Base-by-base conservation (phyloP, 2,797 vertebrate species). In the Hemitrygon akajei region DNA sequence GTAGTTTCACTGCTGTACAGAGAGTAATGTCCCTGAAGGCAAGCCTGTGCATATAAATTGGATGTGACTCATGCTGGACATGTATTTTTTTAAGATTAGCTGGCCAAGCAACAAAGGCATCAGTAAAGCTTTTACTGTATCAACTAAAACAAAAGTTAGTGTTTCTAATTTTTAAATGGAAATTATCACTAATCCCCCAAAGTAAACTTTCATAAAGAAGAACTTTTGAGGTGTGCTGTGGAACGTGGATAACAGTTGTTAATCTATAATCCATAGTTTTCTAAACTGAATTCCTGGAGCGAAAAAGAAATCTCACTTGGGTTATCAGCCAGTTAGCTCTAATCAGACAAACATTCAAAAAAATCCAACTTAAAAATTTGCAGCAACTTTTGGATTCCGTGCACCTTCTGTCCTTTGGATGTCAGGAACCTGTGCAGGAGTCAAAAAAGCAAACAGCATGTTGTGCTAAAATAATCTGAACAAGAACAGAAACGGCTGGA, bases 71-170 rank as follows among this genome's bases (percentile, higher is more conserved):
- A 93, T 93, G 71, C 69, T 93, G 69, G 91, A 75, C 91, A 75
- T 93, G 91, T 58, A 71, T 11, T 93, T 93, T n/a, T 87, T 89
- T 93, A 75, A 93, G 69, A 40, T 73, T 14, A 76, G 40, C 69
- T 40, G 58, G 37, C 14, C 40, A 75, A 40, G 40, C 91, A n/a
- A 47, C 37, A 93, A 92, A 75, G 91, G 71, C 91, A 75, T n/a
- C 71, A 75, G 71, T 75, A 93, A 93, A 40, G 12, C 12, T 2
- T 56, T 56, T 76, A 47, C 73, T 56, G 18, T 47, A 73, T 69
- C 20, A 91, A 76, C 47, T 71, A 30, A 93, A 56, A 93, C 2
- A 76, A 12, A 27, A 56, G 40, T 47, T 40, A 56, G 69, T 91
- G 63, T 47, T 76, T 76, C 71, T 69, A 76, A 73, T 93, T 86